These are phyloP conservation scores for Myrmophylax atrothorax DNA, from an alignment of 2,113 vertebrate species.

Conservation along the genomic window DNA sequence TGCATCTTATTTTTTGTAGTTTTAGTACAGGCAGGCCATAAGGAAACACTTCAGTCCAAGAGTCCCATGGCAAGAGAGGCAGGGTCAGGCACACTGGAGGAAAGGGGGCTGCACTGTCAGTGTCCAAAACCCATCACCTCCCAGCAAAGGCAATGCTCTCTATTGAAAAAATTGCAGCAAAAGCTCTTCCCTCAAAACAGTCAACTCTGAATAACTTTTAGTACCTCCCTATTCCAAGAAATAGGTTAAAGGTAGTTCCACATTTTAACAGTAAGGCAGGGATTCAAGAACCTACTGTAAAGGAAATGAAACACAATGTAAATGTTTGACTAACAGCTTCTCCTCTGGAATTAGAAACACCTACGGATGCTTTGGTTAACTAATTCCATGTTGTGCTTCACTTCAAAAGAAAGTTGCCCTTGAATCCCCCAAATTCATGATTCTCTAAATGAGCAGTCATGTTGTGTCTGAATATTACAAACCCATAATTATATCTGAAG, in stretches of 20 bases:
- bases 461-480: not conserved
- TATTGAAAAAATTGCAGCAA: not conserved
- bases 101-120: not conserved
- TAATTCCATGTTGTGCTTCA: not conserved
- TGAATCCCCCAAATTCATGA: constrained; percentile 27
- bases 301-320: constrained; percentile 59
- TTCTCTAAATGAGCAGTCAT: not conserved
- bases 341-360: constrained; percentile 40
- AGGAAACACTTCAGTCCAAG: not conserved
- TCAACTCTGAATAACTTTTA: not conserved
- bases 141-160: not conserved
- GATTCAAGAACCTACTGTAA: constrained; percentile 35
- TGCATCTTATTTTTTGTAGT: not conserved
- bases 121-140: not conserved
- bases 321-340: constrained; percentile 59
- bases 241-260: not conserved
- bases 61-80: not conserved
- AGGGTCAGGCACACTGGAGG: not conserved
- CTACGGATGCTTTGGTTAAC: constrained; percentile 23
- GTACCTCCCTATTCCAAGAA: not conserved
- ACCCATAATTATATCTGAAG: not conserved
- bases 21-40: not conserved
- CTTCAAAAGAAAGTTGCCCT: constrained; percentile 46
- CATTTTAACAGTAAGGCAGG: constrained; percentile 2
- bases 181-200: not conserved